These are phyloP conservation scores for Lordiphosa mommai DNA, from an alignment of 1,140 invertebrate genomes.

Conservation along the genomic window DNA sequence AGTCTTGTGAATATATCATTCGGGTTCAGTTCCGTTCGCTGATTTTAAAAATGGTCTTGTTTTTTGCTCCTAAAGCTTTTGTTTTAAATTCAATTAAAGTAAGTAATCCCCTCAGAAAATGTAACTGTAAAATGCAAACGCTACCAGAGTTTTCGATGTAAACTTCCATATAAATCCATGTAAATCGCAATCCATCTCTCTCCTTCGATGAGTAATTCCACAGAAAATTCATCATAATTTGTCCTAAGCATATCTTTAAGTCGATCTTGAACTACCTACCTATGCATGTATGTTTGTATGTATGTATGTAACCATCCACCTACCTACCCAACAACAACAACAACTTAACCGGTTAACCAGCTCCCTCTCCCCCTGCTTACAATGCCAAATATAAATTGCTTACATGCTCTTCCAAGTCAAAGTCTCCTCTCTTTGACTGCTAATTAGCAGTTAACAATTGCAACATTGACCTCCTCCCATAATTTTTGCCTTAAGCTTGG, in stretches of 20 bases:
- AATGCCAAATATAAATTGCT: constrained; percentile 46
- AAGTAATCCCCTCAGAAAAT: no score
- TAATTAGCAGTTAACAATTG: constrained; percentile 74
- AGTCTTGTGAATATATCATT: no score
- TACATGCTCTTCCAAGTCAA: constrained; percentile 34
- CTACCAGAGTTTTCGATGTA: no score
- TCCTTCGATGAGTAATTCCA: no score
- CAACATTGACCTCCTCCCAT: constrained; percentile 70
- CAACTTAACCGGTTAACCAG: constrained; percentile 54
- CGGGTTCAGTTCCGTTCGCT: no score
- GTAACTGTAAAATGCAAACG: no score
- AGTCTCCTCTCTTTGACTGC: constrained; percentile 37
- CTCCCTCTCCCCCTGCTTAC: neutral
- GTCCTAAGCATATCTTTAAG: constrained; percentile 13
- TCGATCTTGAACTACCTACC: constrained; percentile 25
- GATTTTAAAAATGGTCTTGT: no score
- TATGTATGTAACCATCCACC: neutral
- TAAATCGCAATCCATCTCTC: no score
- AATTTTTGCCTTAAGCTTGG: constrained; percentile 37
- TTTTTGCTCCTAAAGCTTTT: no score
- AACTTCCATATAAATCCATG: no score
- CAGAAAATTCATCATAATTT: constrained; percentile 13
- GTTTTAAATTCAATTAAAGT: no score
- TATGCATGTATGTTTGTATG: no score
- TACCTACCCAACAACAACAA: constrained; percentile 1